Percentiles rank a stretch among this genome's conserved stretches.
Conservation (phyloP, 2,888 invertebrate species). For the Phania funesta region DNA sequence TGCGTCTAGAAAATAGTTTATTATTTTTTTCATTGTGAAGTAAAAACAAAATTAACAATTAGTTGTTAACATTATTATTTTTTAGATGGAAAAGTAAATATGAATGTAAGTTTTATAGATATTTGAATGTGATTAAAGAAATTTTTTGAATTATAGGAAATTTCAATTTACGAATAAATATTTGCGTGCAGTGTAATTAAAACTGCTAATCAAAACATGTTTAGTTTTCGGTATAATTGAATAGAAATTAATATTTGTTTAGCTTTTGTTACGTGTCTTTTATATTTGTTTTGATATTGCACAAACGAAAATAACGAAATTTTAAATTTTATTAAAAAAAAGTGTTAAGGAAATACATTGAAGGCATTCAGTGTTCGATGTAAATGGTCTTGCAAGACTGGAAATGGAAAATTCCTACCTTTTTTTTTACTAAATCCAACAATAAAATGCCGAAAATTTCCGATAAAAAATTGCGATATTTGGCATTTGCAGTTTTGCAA, state of each 20-base stretch:
- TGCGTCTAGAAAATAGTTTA: conserved; percentile 12
- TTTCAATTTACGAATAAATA: neutral
- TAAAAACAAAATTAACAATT: conserved; percentile 23
- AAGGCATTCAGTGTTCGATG: no score
- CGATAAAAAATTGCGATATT: no score
- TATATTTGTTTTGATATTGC: neutral
- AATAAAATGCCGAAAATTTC: no score
- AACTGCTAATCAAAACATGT: conserved; percentile 6
- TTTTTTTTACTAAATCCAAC: no score
- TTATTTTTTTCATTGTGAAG: conserved; percentile 24
- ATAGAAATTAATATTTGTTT: neutral
- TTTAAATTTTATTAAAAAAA: no score
- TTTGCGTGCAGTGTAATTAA: conserved; percentile 26
- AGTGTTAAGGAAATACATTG: no score
- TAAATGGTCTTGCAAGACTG: no score
- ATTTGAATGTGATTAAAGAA: neutral
- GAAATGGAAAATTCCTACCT: no score
- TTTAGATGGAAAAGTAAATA: neutral
- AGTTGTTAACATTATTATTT: conserved; percentile 43
- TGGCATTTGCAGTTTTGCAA: no score
- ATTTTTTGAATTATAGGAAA: conserved; percentile 35
- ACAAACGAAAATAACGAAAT: no score
- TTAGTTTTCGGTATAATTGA: conserved; percentile 14
- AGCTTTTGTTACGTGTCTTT: neutral
- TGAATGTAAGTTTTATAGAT: neutral